Evolutionary conservation across 2,113 vertebrate species (phyloP).

Genomic region (Fregata magnificens): DNA sequence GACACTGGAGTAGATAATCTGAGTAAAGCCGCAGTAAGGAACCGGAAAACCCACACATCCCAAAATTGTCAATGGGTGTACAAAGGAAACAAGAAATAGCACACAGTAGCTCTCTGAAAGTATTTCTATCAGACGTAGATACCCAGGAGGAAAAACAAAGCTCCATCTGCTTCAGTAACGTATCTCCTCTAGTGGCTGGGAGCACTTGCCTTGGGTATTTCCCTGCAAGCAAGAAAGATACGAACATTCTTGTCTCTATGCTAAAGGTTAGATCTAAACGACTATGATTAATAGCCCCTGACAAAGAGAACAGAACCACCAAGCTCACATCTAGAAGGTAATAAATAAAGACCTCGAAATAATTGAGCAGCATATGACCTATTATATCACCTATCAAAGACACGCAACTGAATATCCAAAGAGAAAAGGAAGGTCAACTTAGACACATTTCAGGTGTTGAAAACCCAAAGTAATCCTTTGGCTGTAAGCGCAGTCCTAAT

Average conservation of each 20-base stretch:
- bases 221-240: not conserved
- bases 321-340: not conserved
- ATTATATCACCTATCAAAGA: not conserved
- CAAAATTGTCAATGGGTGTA: not conserved
- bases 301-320: not conserved
- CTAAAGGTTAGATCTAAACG: slow-evolving; percentile 4
- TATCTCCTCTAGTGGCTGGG: not conserved
- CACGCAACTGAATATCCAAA: not conserved
- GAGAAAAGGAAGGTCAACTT: not conserved
- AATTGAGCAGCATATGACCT: not conserved
- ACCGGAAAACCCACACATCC: not conserved
- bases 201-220: not conserved
- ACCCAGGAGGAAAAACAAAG: not conserved
- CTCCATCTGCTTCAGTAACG: not conserved
- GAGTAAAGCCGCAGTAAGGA: not conserved
- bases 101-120: not conserved
- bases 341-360: not conserved
- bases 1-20: not conserved
- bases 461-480: not conserved
- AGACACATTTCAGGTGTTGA: not conserved
- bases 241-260: not conserved
- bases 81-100: not conserved
- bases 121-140: not conserved
- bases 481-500: not conserved
- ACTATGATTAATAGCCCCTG: not conserved